Evolutionary conservation across 2,113 vertebrate genomes (phyloP), one percentile per base, ranked within the genome.

Genomic region (Benitochromis conjunctus): DNA sequence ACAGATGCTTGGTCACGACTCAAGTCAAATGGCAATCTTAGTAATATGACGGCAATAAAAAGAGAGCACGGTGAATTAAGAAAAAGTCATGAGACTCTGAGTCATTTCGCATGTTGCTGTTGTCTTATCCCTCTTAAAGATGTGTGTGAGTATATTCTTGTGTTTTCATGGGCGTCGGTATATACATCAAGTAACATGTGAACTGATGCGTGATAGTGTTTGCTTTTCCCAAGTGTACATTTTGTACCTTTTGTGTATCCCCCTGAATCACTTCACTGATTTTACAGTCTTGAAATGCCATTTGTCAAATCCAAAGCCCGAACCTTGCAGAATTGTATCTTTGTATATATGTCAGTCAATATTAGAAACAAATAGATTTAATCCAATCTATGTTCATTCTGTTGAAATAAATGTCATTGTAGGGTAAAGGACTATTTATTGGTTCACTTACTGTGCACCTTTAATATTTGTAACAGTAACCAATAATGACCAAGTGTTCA

Each of bases 161-260:
- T 84, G 69, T 69, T 43, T 80, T 81, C 36, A 3, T 57, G 26
- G 19, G 80, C 54, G 58, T 31, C 56, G 64, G 84, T 56, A 86
- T 86, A 53, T 14, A 14, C 81, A 31, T 69, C 79, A 80, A 85
- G 55, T 60, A 82, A 71, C 48, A 53, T 46, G 78, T 76, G 83
- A 79, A 83, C 71, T 86, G 76, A 81, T 58, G 86, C 29, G 11
- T 88, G 81, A 31, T 43, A 1, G 24, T 54, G 53, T 85, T 89
- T 89, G 77, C 71, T 90, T 87, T 78, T 46, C 82, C 88, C 83
- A 21, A 6, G 57, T 91, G 84, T 86, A 57, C 53, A 36, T 85
- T 84, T 88, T 90, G 31, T 81, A 71, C 57, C 80, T 80, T 91
- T 79, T 88, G 62, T 90, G 62, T 90, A 60, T 84, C 54, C n/a